Evolutionary conservation across 92 coral and sea anemone genomes (phyloP), one percentile per base, ranked within the genome.

Genomic region (Palythoa caribaeorum): DNA sequence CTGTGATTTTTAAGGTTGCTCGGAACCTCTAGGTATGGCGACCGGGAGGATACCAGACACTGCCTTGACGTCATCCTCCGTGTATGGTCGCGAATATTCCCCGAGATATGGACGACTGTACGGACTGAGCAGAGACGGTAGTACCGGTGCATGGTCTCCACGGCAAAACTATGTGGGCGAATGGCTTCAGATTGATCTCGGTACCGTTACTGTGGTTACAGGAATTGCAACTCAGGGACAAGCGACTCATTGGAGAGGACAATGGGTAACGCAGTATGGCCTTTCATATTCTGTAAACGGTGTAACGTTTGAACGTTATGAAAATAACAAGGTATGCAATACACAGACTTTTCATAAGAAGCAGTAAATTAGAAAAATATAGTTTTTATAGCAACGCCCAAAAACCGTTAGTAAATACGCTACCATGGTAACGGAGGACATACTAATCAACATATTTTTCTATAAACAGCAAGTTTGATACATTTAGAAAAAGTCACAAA

Each of bases 131-230:
- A 53, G 68, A 47, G 80, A 44, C 1, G 38, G 51, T 2, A 50
- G 37, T 10, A 3, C 14, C 20, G 80, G 88, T 13, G 21, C 88
- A 3, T 84, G 81, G 80, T 10, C 88, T 3, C 15, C 88, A 6
- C 55, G 38, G 13, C 4, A 16, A 2, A 72, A 70, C 70, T n/a
- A 19, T 1, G 21, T 72, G 5, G 60, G 44, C 6, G 51, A 84
- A n/a, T 84, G 88, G 88, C 21, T 84, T 12, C 80, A 84, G 48
- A 68, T 16, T 51, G 88, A 84, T 7, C 6, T 76, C 2, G 80
- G 80, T 14, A 16, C 38, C 2, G 38, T 50, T 19, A 35, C 80
- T 35, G 1, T 14, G 12, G 80, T 76, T 20, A 76, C 80, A 20
- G 50, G 50, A 6, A 59, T 76, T 6, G 80, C 66, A 59, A 76